phyloP scores from a whole-genome alignment of 2,797 vertebrate genomes.

The Uromys caudimaculatus region DNA sequence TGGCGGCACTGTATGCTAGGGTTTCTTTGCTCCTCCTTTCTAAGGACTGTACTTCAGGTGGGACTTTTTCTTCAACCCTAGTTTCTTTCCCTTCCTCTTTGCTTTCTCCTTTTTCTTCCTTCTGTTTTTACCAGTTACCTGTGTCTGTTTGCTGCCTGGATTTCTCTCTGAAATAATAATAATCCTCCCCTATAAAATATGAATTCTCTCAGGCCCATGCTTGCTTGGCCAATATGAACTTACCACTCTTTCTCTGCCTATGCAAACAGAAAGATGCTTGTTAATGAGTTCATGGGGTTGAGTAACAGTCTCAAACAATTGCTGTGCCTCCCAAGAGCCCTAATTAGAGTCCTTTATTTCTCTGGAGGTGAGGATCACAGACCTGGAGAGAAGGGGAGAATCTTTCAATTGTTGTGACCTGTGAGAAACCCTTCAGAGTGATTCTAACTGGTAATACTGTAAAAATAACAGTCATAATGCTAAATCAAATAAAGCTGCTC shows the following conservation, averaged over 20 bases:
- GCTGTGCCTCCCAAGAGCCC: conserved; percentile 75
- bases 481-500: background rate
- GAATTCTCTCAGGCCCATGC: conserved; percentile 66
- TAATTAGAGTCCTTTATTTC: conserved; percentile 79
- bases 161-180: conserved; percentile 61
- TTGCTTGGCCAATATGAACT: conserved; percentile 77
- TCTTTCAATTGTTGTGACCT: conserved; percentile 54
- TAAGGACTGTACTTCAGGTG: background rate
- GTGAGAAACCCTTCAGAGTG: conserved; percentile 9
- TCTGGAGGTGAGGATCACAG: conserved; percentile 28
- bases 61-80: background rate
- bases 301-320: conserved; percentile 75
- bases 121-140: background rate
- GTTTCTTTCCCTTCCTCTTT: background rate
- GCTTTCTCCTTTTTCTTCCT: background rate
- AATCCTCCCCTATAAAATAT: conserved; percentile 60
- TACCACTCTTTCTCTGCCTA: conserved; percentile 67
- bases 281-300: conserved; percentile 77
- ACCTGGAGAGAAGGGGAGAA: conserved; percentile 11
- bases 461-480: background rate
- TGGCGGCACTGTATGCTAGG: background rate
- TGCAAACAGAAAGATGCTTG: conserved; percentile 66
- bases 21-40: background rate
- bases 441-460: background rate
- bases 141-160: conserved; percentile 44